These are phyloP conservation scores for Typhlomys cinereus DNA, from an alignment of 2,113 vertebrate genomes.

Conservation along the genomic window DNA sequence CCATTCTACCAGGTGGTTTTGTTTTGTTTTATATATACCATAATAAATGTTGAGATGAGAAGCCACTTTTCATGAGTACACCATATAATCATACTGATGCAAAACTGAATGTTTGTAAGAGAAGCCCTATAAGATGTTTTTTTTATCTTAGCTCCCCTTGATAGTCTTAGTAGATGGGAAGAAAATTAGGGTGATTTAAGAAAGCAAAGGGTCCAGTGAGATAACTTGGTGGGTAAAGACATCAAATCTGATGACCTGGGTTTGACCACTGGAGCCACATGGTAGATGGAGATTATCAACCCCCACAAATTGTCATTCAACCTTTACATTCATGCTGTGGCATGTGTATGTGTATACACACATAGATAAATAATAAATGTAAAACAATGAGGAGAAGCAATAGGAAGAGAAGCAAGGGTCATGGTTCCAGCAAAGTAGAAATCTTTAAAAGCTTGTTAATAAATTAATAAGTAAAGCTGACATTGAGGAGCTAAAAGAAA, in stretches of 20 bases:
- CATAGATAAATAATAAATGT: too few relatives aligned
- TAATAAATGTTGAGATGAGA: not conserved
- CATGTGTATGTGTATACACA: too few relatives aligned
- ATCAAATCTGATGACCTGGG: too few relatives aligned
- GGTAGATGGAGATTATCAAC: too few relatives aligned
- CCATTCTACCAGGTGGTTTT: too few relatives aligned
- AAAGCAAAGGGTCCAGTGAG: too few relatives aligned
- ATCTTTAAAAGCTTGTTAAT: not conserved
- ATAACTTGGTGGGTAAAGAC: too few relatives aligned
- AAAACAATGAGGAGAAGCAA: not conserved
- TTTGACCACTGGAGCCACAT: too few relatives aligned
- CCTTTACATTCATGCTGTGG: too few relatives aligned
- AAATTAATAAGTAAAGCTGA: not conserved
- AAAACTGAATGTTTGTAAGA: not conserved
- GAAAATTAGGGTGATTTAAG: not conserved
- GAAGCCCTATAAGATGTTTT: not conserved
- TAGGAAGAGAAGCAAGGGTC: not conserved
- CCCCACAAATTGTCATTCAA: too few relatives aligned
- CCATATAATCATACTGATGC: not conserved
- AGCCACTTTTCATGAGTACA: not conserved
- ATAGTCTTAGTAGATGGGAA: not conserved
- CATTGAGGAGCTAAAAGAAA: not conserved
- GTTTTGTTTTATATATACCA: not conserved
- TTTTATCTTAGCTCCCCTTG: not conserved
- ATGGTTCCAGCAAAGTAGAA: not conserved